Evolutionary conservation across 1,140 invertebrate species (phyloP).

Genomic region (Bombus soroeensis): DNA sequence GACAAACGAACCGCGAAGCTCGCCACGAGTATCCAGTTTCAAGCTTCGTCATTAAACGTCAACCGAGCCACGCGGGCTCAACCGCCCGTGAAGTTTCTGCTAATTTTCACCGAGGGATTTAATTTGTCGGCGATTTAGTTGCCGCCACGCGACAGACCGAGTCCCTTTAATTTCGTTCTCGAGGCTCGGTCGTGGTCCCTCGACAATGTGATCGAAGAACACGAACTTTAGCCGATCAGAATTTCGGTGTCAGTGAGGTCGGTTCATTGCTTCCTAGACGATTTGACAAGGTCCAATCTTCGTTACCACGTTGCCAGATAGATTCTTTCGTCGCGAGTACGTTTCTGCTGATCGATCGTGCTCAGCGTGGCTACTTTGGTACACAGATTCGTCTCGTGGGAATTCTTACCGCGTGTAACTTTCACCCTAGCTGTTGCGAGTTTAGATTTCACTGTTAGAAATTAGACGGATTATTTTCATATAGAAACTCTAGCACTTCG

Average conservation of each 20-base stretch:
- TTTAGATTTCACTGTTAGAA: not conserved
- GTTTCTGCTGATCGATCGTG: not conserved
- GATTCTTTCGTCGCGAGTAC: not conserved
- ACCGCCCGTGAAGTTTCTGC: not conserved
- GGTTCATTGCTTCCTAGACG: too few species aligned
- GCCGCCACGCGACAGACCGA: too few species aligned
- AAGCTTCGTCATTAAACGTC: constrained; percentile 32
- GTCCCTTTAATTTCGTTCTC: constrained; percentile 18
- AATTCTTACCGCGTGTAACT: not conserved
- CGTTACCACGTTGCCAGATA: too few species aligned
- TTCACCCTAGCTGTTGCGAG: not conserved
- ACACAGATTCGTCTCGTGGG: not conserved
- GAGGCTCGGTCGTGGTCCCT: not conserved
- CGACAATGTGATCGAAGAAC: too few species aligned
- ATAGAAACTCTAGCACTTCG: not conserved
- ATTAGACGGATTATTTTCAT: not conserved
- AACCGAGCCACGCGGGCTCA: not conserved
- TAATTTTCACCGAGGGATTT: constrained; percentile 17
- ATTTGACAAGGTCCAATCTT: not conserved
- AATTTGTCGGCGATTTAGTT: constrained; percentile 24
- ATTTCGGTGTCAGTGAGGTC: not conserved
- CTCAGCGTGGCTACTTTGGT: not conserved
- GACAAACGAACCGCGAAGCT: constrained; percentile 33
- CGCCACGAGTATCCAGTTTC: not conserved
- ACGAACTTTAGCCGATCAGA: not conserved